Evolutionary conservation across 2,888 invertebrate genomes (phyloP), one percentile per base, ranked within the genome.

Genomic region (Artemia sinica): DNA sequence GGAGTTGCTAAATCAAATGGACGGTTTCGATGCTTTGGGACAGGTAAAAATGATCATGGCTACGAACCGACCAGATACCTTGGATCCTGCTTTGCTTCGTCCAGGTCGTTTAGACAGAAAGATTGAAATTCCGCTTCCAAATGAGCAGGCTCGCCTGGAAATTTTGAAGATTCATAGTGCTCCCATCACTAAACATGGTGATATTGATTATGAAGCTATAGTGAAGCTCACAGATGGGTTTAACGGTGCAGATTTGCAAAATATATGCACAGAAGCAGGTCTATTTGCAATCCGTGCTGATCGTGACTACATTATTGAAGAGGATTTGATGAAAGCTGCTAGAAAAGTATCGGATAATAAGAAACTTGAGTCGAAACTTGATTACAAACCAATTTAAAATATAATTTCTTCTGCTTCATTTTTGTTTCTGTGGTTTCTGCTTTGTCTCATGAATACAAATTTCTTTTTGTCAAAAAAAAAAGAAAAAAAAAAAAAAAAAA

Each of bases 251-350:
- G 98, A 99, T 83, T 83, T 99, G 72, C 83, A 98, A 73, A 98
- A 99, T 77, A 96, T 99, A 8, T 99, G 98, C 80, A 98, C 98
- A 0, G 98, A 98, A 81, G 98, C 98, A 66, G 98, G 97, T 13
- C 81, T 92, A 14, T 98, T 97, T 82, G 98, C 98, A 2, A 99
- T 99, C 72, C 84, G 98, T 77, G 85, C 94, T 13, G 98, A 99
- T 80, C 83, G 98, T 50, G 98, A 98, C 77, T 98, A 93, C 76
- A 96, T 98, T 1, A 86, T 86, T 18, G 90, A 99, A 81, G 98
- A 99, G 83, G 98, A 99, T 79, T 92, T 99, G 75, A 98, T 99
- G 97, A 99, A 99, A 77, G 98, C 98, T 0, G 98, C 97, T 0
- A 85, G 98, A 68, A 99, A 99, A 80, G 94, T 98, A 0, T 89